Evolutionary conservation across 2,113 vertebrate genomes (phyloP).

Genomic region (Catharus minimus): DNA sequence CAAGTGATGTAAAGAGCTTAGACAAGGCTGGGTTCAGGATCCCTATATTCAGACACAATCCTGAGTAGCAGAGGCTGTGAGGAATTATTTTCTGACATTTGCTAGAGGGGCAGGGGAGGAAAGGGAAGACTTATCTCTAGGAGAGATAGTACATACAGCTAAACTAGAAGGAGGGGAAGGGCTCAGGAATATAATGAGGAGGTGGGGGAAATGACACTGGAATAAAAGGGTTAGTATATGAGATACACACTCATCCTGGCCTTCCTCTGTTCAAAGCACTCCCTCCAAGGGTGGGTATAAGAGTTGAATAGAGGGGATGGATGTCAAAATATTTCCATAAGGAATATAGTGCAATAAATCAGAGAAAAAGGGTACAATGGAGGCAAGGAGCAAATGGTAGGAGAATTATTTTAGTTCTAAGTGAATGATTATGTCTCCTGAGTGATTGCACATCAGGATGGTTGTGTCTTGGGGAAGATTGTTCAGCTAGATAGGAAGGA

Average conservation of each 20-base stretch:
- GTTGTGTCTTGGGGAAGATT: slow-evolving; percentile 10
- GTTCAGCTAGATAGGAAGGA: slow-evolving; percentile 24
- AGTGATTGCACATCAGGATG: slow-evolving; percentile 30
- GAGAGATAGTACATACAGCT: slow-evolving; percentile 21
- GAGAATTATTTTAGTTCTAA: slow-evolving; percentile 62
- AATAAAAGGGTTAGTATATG: slow-evolving; percentile 58
- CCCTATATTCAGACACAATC: neutral
- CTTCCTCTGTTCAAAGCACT: slow-evolving; percentile 52
- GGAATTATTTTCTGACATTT: slow-evolving; percentile 13
- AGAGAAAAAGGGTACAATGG: slow-evolving; percentile 53
- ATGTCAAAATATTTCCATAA: slow-evolving; percentile 66
- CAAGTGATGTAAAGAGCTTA: slow-evolving; percentile 6
- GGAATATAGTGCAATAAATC: slow-evolving; percentile 53
- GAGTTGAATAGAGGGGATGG: slow-evolving; percentile 21
- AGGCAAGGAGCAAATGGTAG: slow-evolving; percentile 2
- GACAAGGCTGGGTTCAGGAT: neutral
- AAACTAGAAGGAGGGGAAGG: slow-evolving; percentile 56
- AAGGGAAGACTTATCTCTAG: neutral
- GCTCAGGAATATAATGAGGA: slow-evolving; percentile 52
- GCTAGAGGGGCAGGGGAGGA: neutral
- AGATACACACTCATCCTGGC: slow-evolving; percentile 37
- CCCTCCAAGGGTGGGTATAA: slow-evolving; percentile 41
- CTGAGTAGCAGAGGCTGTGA: neutral
- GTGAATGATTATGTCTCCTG: slow-evolving; percentile 54
- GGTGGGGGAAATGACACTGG: slow-evolving; percentile 59